A percentile compares a stretch with the other conserved stretches of the same genome.
Conservation (phyloP, 2,888 invertebrate genomes). For the Brachypalpus laphriformis region DNA sequence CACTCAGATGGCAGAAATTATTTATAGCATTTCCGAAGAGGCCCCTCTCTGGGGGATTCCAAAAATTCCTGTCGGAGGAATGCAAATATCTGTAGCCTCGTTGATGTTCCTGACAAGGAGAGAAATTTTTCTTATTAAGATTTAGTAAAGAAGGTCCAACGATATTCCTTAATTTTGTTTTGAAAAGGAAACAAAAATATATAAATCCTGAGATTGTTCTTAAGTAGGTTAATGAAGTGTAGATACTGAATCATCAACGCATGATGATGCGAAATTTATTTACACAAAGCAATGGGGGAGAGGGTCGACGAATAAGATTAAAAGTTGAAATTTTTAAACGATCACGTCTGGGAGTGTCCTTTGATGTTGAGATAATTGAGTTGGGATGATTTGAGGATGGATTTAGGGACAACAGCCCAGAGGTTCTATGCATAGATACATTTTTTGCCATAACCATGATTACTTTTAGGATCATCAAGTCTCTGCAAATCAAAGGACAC, state of each 20-base stretch:
- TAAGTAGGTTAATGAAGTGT: slow-evolving; percentile 58
- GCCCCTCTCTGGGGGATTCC: background rate
- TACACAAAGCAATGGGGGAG: background rate
- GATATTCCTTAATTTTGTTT: background rate
- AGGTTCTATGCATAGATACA: background rate
- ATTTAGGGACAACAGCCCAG: background rate
- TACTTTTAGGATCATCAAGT: background rate
- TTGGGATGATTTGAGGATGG: background rate
- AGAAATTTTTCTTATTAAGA: slow-evolving; percentile 46
- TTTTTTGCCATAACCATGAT: background rate
- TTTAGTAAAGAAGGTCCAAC: slow-evolving; percentile 1
- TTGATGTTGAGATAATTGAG: background rate
- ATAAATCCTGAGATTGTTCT: slow-evolving; percentile 44
- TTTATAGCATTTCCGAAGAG: slow-evolving; percentile 28
- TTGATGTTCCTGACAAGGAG: background rate
- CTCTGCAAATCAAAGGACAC: background rate
- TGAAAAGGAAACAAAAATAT: background rate
- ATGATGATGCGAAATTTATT: slow-evolving; percentile 15
- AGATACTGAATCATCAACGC: slow-evolving; percentile 41
- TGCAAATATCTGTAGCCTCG: background rate
- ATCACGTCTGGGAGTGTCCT: background rate
- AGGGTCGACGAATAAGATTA: background rate
- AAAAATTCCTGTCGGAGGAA: slow-evolving; percentile 23
- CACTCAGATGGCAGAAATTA: slow-evolving; percentile 37
- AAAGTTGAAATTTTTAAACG: background rate